These are phyloP conservation scores for Parasteatoda tepidariorum DNA, from an alignment of 1,140 invertebrate genomes.

Conservation along the genomic window DNA sequence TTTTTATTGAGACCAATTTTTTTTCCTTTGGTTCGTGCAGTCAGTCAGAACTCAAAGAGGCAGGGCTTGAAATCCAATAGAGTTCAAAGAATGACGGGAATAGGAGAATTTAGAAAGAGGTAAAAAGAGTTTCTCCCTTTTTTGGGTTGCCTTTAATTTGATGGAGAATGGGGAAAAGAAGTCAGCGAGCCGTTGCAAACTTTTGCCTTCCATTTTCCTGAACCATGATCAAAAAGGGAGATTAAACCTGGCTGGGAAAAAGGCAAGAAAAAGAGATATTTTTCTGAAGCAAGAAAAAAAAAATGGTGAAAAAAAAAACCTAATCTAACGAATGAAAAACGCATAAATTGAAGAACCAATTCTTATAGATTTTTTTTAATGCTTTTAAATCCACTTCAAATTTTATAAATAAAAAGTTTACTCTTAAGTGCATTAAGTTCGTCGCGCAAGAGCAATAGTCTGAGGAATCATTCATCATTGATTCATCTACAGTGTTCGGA, in stretches of 20 bases:
- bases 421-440: too few species aligned
- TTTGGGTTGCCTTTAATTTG: slow-evolving; percentile 6
- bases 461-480: too few species aligned
- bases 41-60: slow-evolving; percentile 23
- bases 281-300: too few species aligned
- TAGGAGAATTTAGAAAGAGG: not conserved
- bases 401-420: too few species aligned
- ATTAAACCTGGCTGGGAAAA: not conserved
- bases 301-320: too few species aligned
- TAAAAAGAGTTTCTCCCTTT: not conserved
- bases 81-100: not conserved
- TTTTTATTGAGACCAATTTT: slow-evolving; percentile 16
- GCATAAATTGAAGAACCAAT: too few species aligned
- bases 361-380: too few species aligned
- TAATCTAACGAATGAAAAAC: too few species aligned
- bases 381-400: too few species aligned
- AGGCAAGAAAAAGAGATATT: too few species aligned
- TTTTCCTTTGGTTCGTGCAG: slow-evolving; percentile 16
- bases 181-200: not conserved
- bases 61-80: slow-evolving; percentile 42
- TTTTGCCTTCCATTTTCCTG: not conserved
- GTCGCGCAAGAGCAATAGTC: too few species aligned
- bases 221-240: not conserved
- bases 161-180: not conserved
- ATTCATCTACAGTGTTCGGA: too few species aligned